phyloP scores from a whole-genome alignment of 2,797 vertebrate genomes.

The Schizopygopsis pylzovi region DNA sequence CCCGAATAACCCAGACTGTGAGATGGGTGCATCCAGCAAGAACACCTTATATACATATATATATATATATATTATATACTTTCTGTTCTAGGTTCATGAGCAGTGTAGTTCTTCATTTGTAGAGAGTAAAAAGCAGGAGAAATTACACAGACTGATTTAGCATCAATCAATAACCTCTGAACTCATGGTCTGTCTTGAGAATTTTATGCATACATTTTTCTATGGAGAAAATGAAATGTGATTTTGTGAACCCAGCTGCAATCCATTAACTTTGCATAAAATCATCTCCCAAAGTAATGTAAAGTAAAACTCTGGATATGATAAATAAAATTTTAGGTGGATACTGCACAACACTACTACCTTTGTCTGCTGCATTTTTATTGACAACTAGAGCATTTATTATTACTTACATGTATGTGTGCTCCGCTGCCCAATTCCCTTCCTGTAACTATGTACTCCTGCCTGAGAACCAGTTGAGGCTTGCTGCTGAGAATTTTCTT shows the following conservation, averaged over 20 bases:
- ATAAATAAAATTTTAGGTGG: not conserved
- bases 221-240: not conserved
- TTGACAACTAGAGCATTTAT: not conserved
- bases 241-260: not conserved
- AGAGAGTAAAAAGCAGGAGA: no score
- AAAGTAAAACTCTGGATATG: not conserved
- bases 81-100: not conserved
- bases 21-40: no score
- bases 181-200: not conserved
- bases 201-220: not conserved
- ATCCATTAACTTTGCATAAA: not conserved
- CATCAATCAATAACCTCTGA: not conserved
- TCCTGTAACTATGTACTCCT: not conserved
- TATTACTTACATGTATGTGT: not conserved
- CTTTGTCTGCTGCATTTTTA: not conserved
- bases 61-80: no score
- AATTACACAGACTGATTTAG: not conserved
- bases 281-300: not conserved
- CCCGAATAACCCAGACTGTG: no score
- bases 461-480: not conserved
- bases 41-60: no score
- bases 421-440: not conserved
- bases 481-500: not conserved
- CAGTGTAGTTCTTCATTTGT: no score
- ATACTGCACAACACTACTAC: not conserved